Evolutionary conservation across 2,113 vertebrate genomes (phyloP).

Genomic region (human): GRCh38 chrX:74579001-74579500

Average conservation of each 20-base stretch:
- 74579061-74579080: neutral
- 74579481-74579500: neutral
- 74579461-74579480: neutral
- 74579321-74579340: slow-evolving; percentile 17
- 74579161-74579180: neutral
- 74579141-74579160: neutral
- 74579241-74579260: neutral
- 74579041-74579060: slow-evolving; percentile 28
- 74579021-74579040: slow-evolving; percentile 2
- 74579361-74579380: neutral
- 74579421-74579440: neutral
- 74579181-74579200: neutral
- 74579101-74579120: neutral
- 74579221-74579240: neutral
- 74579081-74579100: slow-evolving; percentile 12
- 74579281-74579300: slow-evolving; percentile 27
- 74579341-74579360: slow-evolving; percentile 43
- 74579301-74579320: neutral
- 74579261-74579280: neutral
- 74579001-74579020: slow-evolving; percentile 14
- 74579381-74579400: neutral
- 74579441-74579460: slow-evolving; percentile 19
- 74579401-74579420: neutral
- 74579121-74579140: too few species aligned
- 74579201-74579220: neutral